Percentiles rank a stretch among this genome's conserved stretches.
Evolutionary conservation across 2,888 invertebrate species (phyloP).

Genomic region (Scaptomyza reducta): DNA sequence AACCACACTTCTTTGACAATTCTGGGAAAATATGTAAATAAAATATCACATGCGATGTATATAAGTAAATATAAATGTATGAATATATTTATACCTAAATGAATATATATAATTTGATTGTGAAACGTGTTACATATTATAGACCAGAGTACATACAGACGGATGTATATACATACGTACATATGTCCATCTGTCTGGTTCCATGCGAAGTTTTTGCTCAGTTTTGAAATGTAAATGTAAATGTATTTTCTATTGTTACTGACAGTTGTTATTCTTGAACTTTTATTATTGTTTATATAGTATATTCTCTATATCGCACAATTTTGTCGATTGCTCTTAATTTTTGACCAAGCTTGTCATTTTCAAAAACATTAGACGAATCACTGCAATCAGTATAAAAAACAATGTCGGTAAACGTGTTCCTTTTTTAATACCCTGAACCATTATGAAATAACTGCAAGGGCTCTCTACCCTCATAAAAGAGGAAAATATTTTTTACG

Average conservation of each 20-base stretch:
- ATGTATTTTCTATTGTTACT: neutral
- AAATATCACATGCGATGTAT: neutral
- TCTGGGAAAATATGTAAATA: neutral
- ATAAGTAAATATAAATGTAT: neutral
- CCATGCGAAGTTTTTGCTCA: neutral
- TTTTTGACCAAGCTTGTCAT: neutral
- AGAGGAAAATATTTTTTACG: neutral
- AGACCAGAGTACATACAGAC: neutral
- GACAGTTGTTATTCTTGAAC: too few relatives aligned
- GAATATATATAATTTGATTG: neutral
- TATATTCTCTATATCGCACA: too few relatives aligned
- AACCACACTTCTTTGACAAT: conserved; percentile 10
- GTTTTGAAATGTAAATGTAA: neutral
- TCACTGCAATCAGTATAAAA: neutral
- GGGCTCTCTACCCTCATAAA: neutral
- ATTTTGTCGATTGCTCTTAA: neutral
- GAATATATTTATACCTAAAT: neutral
- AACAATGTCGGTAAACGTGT: neutral
- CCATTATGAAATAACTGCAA: neutral
- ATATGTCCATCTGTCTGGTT: neutral
- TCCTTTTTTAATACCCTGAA: neutral
- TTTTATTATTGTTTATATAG: too few relatives aligned
- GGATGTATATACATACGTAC: neutral
- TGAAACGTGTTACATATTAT: neutral
- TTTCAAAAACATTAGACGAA: neutral